Percentiles rank a stretch among this genome's conserved stretches.
These are phyloP conservation scores for Theonella swinhoei DNA, from an alignment of 37 sponge, comb jelly and placozoan species.

Conservation along the genomic window DNA sequence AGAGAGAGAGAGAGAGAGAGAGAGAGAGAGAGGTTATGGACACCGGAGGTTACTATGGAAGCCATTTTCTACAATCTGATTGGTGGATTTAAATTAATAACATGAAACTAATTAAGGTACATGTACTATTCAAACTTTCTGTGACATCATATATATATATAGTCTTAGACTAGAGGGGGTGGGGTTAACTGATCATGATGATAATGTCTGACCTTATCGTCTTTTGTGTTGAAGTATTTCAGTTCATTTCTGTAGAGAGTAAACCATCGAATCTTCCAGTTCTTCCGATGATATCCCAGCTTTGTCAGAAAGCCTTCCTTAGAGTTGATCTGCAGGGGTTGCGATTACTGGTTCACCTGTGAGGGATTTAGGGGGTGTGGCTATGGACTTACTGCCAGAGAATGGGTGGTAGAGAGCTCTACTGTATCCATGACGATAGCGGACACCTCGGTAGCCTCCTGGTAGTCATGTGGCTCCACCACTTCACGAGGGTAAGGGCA, in stretches of 20 bases:
- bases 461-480: conserved; percentile 56
- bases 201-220: conserved; percentile 8
- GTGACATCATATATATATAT: background rate
- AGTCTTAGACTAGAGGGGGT: background rate
- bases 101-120: background rate
- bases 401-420: background rate
- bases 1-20: too few relatives aligned
- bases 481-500: conserved; percentile 64
- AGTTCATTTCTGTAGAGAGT: conserved; percentile 67
- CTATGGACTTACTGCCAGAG: background rate
- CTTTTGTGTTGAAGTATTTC: conserved; percentile 53
- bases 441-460: background rate
- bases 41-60: too few relatives aligned
- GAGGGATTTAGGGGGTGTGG: background rate
- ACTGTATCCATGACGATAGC: background rate
- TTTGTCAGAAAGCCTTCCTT: conserved; percentile 78
- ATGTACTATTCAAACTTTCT: background rate
- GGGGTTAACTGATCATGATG: too few relatives aligned
- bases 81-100: too few relatives aligned
- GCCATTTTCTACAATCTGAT: too few relatives aligned
- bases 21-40: too few relatives aligned
- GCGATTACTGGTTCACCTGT: too few relatives aligned
- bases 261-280: conserved; percentile 83
- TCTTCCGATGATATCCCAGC: conserved; percentile 68
- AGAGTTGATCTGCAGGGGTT: conserved; percentile 68